Conservation (phyloP, 2,797 vertebrate species). For the Chelidonichthys spinosus region DNA sequence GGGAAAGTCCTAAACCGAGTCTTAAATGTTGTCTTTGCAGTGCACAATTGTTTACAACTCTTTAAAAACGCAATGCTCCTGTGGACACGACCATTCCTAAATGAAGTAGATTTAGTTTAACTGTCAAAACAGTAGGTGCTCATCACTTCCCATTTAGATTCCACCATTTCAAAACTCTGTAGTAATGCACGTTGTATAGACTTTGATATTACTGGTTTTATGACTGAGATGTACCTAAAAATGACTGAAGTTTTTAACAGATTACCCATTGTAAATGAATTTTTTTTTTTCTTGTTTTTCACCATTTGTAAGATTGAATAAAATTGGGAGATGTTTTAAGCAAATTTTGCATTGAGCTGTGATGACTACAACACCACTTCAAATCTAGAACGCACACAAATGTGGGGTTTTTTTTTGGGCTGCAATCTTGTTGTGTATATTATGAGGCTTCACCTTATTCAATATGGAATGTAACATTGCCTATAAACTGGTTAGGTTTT, state of each 20-base stretch:
- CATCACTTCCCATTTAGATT: constrained; percentile 92
- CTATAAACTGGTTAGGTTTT: constrained; percentile 92
- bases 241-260: constrained; percentile 95
- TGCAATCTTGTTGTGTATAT: constrained; percentile 91
- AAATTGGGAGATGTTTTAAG: constrained; percentile 95
- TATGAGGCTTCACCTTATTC: constrained; percentile 91
- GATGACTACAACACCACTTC: constrained; percentile 74
- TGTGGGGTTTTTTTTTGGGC: constrained; percentile 28
- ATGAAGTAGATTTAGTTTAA: constrained; percentile 90
- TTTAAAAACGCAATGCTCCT: constrained; percentile 85
- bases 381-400: constrained; percentile 43
- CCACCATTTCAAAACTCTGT: constrained; percentile 96
- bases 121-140: constrained; percentile 93
- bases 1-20: constrained; percentile 87
- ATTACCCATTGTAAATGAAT: constrained; percentile 99
- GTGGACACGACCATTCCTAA: constrained; percentile 82
- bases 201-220: constrained; percentile 99
- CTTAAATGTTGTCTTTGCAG: constrained; percentile 87
- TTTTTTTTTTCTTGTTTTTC: constrained; percentile 88
- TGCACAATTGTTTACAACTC: constrained; percentile 96
- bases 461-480: constrained; percentile 95
- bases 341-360: constrained; percentile 88
- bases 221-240: constrained; percentile 98
- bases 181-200: constrained; percentile 99
- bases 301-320: constrained; percentile 98